These are phyloP conservation scores for Acanthosepion pharaonis DNA, from an alignment of 2,888 invertebrate species.

Conservation along the genomic window DNA sequence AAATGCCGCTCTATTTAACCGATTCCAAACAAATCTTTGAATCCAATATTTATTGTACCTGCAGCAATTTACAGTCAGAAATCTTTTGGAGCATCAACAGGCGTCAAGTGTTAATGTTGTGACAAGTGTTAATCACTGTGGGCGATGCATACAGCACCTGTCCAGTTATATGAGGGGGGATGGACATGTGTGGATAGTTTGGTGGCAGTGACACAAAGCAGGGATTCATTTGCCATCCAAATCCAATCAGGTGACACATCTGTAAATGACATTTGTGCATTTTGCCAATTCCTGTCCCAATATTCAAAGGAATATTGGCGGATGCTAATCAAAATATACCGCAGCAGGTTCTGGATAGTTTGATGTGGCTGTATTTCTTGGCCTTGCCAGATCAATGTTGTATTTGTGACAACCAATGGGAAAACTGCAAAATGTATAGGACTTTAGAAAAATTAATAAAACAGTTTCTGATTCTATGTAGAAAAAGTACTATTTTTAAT, in stretches of 20 bases:
- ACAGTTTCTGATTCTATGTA: no score
- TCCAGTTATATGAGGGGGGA: background rate
- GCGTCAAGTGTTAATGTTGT: background rate
- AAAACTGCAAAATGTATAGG: no score
- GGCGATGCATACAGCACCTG: background rate
- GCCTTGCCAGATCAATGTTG: background rate
- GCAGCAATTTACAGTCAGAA: background rate
- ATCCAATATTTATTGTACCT: background rate
- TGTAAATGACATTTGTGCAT: background rate
- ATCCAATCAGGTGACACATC: background rate
- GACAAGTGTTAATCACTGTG: background rate
- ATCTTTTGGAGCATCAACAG: background rate
- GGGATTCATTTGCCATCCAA: background rate
- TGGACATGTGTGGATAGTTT: background rate
- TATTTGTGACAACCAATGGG: background rate
- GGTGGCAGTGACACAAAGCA: background rate
- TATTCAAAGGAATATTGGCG: background rate
- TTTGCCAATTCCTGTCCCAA: background rate
- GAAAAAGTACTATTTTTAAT: no score
- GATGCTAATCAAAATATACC: background rate
- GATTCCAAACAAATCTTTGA: background rate
- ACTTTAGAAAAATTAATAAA: no score
- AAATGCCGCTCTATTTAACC: no score
- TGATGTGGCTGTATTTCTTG: background rate
- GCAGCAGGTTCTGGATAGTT: background rate